A percentile compares a stretch with the other conserved stretches of the same genome.
Evolutionary conservation across 2,888 invertebrate species (phyloP).

Genomic region (Torymus auratus): DNA sequence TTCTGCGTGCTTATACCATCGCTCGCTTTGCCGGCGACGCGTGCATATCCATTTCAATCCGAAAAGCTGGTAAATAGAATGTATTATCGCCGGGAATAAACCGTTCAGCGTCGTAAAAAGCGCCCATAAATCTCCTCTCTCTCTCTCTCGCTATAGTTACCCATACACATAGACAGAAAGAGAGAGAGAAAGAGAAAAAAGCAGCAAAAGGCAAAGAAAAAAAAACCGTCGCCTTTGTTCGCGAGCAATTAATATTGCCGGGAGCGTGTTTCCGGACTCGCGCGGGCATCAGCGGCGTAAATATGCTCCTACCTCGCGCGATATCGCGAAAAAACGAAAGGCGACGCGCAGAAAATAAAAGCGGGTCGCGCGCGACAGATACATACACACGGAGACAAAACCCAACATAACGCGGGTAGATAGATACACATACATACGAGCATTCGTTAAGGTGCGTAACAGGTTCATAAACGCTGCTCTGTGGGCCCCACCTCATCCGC

Average conservation of each 20-base stretch:
- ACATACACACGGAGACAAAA: not conserved
- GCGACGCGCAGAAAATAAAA: conserved; percentile 10
- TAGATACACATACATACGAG: conserved; percentile 32
- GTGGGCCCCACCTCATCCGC: conserved; percentile 74
- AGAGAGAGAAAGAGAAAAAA: conserved; percentile 1
- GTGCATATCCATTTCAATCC: conserved; percentile 22
- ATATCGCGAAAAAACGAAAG: conserved; percentile 21
- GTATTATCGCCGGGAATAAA: conserved; percentile 44
- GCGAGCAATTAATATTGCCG: conserved; percentile 54
- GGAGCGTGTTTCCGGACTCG: conserved; percentile 54
- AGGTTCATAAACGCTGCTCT: conserved; percentile 73
- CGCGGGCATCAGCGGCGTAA: not conserved
- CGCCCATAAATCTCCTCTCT: conserved; percentile 44
- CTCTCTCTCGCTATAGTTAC: too few species aligned
- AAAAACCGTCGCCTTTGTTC: conserved; percentile 44
- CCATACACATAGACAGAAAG: too few species aligned
- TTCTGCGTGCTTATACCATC: too few species aligned
- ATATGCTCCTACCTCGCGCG: conserved; percentile 38
- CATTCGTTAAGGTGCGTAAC: conserved; percentile 66
- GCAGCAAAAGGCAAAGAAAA: conserved; percentile 7
- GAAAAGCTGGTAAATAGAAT: conserved; percentile 41
- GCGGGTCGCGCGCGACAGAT: conserved; percentile 24
- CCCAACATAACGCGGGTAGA: not conserved
- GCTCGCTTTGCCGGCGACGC: too few species aligned
- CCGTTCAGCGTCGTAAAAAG: conserved; percentile 46